These are phyloP conservation scores for Diachasma alloeum DNA, from an alignment of 1,140 invertebrate species.

Conservation along the genomic window DNA sequence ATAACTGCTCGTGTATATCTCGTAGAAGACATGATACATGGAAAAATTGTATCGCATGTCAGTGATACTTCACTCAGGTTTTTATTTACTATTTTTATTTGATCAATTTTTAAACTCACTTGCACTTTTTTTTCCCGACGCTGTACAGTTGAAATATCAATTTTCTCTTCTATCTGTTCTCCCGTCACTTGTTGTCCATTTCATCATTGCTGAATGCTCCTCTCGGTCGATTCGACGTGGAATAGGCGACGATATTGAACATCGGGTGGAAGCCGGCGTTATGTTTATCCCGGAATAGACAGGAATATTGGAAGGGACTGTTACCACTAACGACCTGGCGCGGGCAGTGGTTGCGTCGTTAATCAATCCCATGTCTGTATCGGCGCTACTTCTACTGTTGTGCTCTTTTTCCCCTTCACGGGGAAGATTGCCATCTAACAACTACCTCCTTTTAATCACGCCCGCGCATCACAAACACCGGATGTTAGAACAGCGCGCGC, in stretches of 20 bases:
- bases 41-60: constrained; percentile 6
- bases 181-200: background rate
- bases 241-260: too few species aligned
- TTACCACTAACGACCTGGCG: background rate
- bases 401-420: background rate
- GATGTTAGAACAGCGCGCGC: constrained; percentile 1
- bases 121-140: background rate
- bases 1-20: background rate
- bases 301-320: too few species aligned
- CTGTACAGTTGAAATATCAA: background rate
- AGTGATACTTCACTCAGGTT: background rate
- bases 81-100: background rate
- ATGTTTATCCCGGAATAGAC: too few species aligned
- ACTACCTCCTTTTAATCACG: constrained; percentile 27
- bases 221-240: too few species aligned
- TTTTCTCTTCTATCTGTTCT: background rate
- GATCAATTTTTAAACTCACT: background rate
- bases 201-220: background rate
- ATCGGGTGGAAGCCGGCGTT: too few species aligned
- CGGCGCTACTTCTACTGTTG: background rate
- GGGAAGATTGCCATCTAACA: constrained; percentile 24
- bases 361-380: constrained; percentile 3
- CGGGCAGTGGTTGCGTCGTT: background rate
- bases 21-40: background rate
- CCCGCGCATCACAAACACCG: constrained; percentile 20